A percentile compares a stretch with the other conserved stretches of the same genome.
phyloP scores from a whole-genome alignment of 2,888 invertebrate genomes.

The Dermolepida albohirtum region DNA sequence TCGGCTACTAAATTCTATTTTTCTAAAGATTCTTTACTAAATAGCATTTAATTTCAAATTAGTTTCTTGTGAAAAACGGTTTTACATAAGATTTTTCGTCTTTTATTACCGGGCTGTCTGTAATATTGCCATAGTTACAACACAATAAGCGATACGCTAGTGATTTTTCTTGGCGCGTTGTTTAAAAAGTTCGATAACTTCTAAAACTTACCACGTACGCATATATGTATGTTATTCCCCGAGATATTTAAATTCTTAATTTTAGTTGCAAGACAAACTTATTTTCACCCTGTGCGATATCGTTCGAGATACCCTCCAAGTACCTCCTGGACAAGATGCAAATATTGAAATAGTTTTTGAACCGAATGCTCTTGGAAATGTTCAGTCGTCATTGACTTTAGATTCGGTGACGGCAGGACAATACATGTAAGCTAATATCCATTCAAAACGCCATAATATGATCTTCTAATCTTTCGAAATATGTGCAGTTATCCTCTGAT shows the following conservation, averaged over 20 bases:
- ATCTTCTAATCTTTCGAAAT: neutral
- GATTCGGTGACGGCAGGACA: constrained; percentile 56
- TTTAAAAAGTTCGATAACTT: too few species aligned
- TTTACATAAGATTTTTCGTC: too few species aligned
- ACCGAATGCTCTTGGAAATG: constrained; percentile 56
- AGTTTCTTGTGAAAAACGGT: too few species aligned
- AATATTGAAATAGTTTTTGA: constrained; percentile 56
- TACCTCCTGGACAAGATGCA: constrained; percentile 45
- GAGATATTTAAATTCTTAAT: neutral
- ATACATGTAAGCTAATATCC: constrained; percentile 54
- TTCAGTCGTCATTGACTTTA: constrained; percentile 53
- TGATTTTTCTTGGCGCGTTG: too few species aligned
- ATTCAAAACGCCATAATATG: neutral
- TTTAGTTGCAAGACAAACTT: constrained; percentile 53
- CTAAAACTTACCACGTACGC: too few species aligned
- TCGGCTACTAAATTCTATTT: too few species aligned
- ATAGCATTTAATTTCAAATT: too few species aligned
- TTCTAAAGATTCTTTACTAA: too few species aligned
- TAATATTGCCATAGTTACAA: too few species aligned
- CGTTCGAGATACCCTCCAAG: constrained; percentile 42
- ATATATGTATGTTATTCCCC: too few species aligned
- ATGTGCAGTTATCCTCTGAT: constrained; percentile 62
- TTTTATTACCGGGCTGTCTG: too few species aligned
- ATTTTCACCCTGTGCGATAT: constrained; percentile 48
- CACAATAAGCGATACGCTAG: too few species aligned